phyloP scores from a whole-genome alignment of 2,797 vertebrate genomes.

The Mycteria americana region DNA sequence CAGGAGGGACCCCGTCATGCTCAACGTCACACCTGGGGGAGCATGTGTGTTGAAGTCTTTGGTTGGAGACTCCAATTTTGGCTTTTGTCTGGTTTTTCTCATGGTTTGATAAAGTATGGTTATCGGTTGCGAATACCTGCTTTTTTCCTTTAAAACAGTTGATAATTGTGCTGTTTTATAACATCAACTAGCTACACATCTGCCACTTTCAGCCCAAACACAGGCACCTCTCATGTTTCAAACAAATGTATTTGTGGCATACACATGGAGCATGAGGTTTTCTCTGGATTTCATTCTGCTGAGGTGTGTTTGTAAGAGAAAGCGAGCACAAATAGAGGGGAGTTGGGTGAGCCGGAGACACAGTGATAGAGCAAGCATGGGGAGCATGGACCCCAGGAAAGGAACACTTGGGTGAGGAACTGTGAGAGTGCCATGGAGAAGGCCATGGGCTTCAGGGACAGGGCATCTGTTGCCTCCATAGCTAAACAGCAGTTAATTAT shows the following conservation, averaged over 20 bases:
- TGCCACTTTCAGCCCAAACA: not conserved
- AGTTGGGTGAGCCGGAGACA: not conserved
- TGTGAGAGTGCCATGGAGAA: not conserved
- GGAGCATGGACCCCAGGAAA: fast-evolving
- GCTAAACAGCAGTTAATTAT: not conserved
- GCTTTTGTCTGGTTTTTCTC: not conserved
- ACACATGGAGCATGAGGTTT: fast-evolving
- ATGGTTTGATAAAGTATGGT: not conserved
- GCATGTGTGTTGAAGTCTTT: not conserved
- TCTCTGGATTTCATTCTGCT: not conserved
- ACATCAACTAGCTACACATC: not conserved
- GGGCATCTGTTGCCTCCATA: not conserved
- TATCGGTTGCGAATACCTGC: not conserved
- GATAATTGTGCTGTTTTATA: not conserved
- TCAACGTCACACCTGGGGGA: fast-evolving
- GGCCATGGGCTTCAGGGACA: not conserved
- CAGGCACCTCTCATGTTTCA: not conserved
- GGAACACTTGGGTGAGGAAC: not conserved
- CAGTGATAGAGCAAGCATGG: not conserved
- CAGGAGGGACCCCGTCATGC: not conserved
- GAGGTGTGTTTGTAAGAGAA: not conserved
- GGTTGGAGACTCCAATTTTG: not conserved
- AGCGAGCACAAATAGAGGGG: fast-evolving
- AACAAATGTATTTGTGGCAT: not conserved
- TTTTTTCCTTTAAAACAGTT: not conserved